Base-by-base conservation (phyloP, 2,888 invertebrate genomes). In the Odontocerum albicorne region DNA sequence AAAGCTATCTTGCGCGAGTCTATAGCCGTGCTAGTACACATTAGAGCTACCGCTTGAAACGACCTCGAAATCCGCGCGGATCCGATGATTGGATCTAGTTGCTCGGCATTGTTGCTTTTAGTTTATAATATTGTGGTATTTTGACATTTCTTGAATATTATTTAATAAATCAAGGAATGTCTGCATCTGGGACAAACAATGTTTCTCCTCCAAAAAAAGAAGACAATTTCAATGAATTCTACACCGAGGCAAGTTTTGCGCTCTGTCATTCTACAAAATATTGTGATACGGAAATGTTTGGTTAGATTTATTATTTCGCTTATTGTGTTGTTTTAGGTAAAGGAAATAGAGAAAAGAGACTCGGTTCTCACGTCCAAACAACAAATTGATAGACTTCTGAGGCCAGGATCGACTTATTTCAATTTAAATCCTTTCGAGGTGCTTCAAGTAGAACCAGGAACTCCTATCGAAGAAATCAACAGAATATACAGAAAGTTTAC, bases 361-460 rank as follows among this genome's bases (percentile, higher is more conserved):
- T 92, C 98, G 3, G 94, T 95, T 43, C 78, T 99, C 67, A 99
- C 98, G 35, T 91, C 97, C 17, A 89, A 89, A 71, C 96, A 97
- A 77, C 99, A 99, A 81, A 94, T 99, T 65, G 96, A 97, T 62
- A 83, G 99, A 65, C 81, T 99, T 57, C 82, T 96, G 53, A 83
- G 98, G 65, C 96, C 98, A 57, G 99, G 99, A 19, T 94, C 97
- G 1, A 96, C 98, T 8, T 99, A 99, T 77, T 93, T 98, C 72
- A 99, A 99, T 79, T 82, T 99, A 62, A 99, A 99, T 74, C 98
- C 98, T 1, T 94, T 89, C 70, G 92, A 94, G 76, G 94, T 92
- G 2, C 76, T 95, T 50, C 92, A 94, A 78, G 84, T 93, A 45
- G 97, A 98, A 66, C 94, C 96, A 10, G 93, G 94, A 61, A 83